phyloP scores from a whole-genome alignment of 2,113 vertebrate species.

The Neopipo cinnamomea region DNA sequence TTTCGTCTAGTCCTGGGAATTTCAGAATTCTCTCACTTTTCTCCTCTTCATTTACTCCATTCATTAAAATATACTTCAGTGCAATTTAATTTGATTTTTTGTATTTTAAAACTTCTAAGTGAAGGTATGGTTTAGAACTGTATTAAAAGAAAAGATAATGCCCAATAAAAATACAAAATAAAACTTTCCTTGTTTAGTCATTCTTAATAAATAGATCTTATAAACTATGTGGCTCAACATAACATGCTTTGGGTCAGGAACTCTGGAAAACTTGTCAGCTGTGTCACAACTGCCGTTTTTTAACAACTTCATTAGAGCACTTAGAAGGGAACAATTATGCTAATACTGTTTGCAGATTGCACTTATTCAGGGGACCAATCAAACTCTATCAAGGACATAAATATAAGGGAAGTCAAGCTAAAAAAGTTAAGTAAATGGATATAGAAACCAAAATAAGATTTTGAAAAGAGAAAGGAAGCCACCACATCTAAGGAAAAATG shows the following conservation, averaged over 20 bases:
- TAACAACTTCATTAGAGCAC: background rate
- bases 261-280: background rate
- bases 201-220: background rate
- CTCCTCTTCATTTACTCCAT: background rate
- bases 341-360: background rate
- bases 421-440: background rate
- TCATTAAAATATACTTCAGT: background rate
- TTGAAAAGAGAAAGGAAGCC: background rate
- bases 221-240: rapidly evolving
- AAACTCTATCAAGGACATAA: background rate
- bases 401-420: background rate
- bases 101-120: background rate
- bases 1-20: background rate
- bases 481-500: background rate
- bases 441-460: background rate
- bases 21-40: background rate
- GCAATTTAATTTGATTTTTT: background rate
- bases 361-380: background rate
- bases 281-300: background rate
- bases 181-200: background rate
- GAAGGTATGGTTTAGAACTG: background rate
- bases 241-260: background rate
- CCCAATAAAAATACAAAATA: background rate
- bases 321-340: background rate
- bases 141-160: background rate